Conservation (phyloP, 2,797 vertebrate genomes). For the Parauchenoglanis punctatus region DNA sequence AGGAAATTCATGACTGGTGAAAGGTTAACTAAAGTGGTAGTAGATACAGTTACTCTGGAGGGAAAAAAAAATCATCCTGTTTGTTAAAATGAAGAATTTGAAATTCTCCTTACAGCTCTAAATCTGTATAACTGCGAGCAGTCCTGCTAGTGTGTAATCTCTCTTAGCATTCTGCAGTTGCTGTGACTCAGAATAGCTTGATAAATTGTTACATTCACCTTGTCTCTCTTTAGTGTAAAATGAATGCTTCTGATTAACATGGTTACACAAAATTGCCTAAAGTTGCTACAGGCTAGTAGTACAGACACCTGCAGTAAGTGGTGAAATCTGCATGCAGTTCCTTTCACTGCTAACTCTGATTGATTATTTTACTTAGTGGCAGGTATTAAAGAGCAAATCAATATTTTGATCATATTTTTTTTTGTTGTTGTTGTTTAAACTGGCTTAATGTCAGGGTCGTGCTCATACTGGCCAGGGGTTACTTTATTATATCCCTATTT, state of each 20-base stretch:
- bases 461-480: neutral
- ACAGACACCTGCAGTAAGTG: neutral
- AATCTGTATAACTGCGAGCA: neutral
- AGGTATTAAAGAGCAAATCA: neutral
- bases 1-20: slow-evolving; percentile 22
- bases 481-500: neutral
- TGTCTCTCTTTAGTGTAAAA: no score
- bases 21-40: slow-evolving; percentile 42
- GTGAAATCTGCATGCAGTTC: neutral
- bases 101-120: neutral
- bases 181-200: neutral
- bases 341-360: neutral
- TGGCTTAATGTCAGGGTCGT: neutral
- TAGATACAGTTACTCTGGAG: neutral
- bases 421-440: neutral
- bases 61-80: neutral
- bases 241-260: neutral
- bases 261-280: neutral
- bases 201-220: neutral
- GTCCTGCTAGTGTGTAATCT: neutral
- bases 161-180: neutral
- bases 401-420: neutral
- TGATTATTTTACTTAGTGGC: neutral
- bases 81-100: neutral
- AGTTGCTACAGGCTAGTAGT: neutral